phyloP scores from a whole-genome alignment of 2,888 invertebrate genomes.

The Baronia brevicornis region DNA sequence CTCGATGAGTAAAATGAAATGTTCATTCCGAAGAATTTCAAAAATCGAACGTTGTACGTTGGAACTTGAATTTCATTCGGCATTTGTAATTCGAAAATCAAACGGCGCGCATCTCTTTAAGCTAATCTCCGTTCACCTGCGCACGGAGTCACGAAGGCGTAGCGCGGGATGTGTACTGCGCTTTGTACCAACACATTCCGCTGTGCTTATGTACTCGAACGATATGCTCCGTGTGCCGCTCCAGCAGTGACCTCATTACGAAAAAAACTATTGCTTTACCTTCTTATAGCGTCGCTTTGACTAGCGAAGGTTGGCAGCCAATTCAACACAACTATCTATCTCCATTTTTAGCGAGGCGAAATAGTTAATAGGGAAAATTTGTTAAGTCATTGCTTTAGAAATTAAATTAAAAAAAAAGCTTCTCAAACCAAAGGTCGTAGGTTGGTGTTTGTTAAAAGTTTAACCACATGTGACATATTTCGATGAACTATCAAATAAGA shows the following conservation, averaged over 20 bases:
- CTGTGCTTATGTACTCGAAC: slow-evolving; percentile 37
- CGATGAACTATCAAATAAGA: slow-evolving; percentile 34
- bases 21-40: too few relatives aligned
- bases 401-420: too few relatives aligned
- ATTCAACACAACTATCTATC: slow-evolving; percentile 16
- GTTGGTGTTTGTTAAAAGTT: too few relatives aligned
- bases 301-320: too few relatives aligned
- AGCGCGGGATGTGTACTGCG: slow-evolving; percentile 37
- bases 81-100: slow-evolving; percentile 39
- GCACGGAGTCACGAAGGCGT: slow-evolving; percentile 42
- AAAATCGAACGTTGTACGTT: too few relatives aligned
- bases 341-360: too few relatives aligned
- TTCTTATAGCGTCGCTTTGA: slow-evolving; percentile 2
- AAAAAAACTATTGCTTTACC: too few relatives aligned
- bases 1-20: slow-evolving; percentile 2
- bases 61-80: too few relatives aligned
- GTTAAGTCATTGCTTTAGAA: too few relatives aligned
- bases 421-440: too few relatives aligned
- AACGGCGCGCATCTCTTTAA: slow-evolving; percentile 25
- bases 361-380: too few relatives aligned
- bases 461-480: slow-evolving; percentile 45
- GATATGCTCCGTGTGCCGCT: slow-evolving; percentile 50
- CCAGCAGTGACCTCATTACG: slow-evolving; percentile 56
- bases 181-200: slow-evolving; percentile 28
- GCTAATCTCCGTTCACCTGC: slow-evolving; percentile 43